Conservation (phyloP, 2,888 invertebrate species). For the Himalopsyche tibetana region DNA sequence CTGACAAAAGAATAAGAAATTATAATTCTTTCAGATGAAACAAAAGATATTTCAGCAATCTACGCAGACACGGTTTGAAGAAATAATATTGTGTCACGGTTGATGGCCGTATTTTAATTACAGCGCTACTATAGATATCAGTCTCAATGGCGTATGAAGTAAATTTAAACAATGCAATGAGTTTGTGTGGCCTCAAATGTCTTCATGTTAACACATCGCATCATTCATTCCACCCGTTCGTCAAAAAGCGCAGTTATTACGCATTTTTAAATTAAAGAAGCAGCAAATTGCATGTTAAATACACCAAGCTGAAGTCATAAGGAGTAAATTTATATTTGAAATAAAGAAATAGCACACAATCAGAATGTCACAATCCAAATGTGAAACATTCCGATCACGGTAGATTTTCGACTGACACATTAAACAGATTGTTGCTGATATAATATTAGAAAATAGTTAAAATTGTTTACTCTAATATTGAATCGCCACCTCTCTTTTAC, state of each 20-base stretch:
- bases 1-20: too few relatives aligned
- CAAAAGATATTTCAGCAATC: not conserved
- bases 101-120: not conserved
- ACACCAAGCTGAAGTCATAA: not conserved
- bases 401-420: not conserved
- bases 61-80: not conserved
- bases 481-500: too few relatives aligned
- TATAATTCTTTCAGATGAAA: not conserved
- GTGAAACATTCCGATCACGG: too few relatives aligned
- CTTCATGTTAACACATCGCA: not conserved
- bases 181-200: not conserved
- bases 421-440: not conserved
- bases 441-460: not conserved
- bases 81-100: conserved; percentile 27
- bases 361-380: not conserved
- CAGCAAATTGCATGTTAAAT: not conserved
- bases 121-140: not conserved
- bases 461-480: not conserved
- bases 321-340: not conserved
- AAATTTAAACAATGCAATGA: not conserved
- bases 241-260: not conserved
- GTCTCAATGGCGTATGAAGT: not conserved
- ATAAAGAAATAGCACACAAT: not conserved
- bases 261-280: conserved; percentile 8
- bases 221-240: not conserved